Evolutionary conservation across 2,797 vertebrate species (phyloP).

Genomic region (Carapus acus): DNA sequence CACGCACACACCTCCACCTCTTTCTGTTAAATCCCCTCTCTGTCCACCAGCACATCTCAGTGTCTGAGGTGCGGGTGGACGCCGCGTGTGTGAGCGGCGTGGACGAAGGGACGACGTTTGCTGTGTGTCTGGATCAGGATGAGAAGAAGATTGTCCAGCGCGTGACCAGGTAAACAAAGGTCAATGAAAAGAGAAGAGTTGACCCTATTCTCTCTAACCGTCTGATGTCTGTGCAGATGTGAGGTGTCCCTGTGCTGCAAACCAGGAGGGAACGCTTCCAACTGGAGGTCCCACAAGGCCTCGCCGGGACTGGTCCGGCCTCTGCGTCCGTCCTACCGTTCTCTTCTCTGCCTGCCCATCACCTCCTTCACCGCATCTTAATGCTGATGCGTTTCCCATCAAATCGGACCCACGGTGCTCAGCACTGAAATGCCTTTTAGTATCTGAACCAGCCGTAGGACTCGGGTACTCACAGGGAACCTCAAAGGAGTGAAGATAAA

Average conservation of each 20-base stretch:
- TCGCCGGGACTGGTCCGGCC: conserved; percentile 60
- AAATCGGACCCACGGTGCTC: neutral
- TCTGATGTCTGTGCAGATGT: conserved; percentile 69
- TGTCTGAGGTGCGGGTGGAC: conserved; percentile 84
- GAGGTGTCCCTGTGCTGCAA: conserved; percentile 91
- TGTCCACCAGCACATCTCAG: conserved; percentile 73
- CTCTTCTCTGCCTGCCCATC: conserved; percentile 90
- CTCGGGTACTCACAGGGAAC: too few relatives aligned
- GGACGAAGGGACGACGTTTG: conserved; percentile 75
- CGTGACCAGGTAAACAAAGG: conserved; percentile 76
- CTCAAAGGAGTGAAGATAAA: too few relatives aligned
- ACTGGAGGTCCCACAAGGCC: conserved; percentile 61
- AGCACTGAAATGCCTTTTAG: too few relatives aligned
- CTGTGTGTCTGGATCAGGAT: conserved; percentile 91
- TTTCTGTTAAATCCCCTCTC: neutral
- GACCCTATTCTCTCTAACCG: too few relatives aligned
- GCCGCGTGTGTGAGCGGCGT: conserved; percentile 74
- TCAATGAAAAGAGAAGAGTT: neutral
- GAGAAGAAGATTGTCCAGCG: conserved; percentile 93
- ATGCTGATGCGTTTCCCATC: conserved; percentile 53
- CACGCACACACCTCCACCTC: neutral
- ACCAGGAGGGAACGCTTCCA: conserved; percentile 70
- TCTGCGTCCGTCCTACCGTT: conserved; percentile 75
- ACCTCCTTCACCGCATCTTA: conserved; percentile 84
- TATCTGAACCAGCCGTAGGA: too few relatives aligned